Conservation (phyloP, 2,888 invertebrate species). For the Blastobasis lacticolella region DNA sequence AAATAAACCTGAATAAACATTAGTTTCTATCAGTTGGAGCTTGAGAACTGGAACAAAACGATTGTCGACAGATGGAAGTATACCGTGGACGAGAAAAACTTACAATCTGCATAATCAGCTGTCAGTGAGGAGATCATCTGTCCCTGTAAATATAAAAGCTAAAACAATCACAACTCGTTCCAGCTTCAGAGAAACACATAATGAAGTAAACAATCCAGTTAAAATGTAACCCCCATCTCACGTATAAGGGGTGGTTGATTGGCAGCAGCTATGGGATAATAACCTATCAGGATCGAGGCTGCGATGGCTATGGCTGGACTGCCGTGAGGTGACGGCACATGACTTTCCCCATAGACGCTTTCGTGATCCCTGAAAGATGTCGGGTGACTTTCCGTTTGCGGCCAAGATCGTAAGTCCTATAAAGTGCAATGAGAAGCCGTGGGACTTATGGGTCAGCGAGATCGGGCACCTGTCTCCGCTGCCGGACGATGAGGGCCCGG, state of each 20-base stretch:
- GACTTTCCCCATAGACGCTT: conserved; percentile 35
- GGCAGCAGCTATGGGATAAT: conserved; percentile 67
- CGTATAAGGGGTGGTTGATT: conserved; percentile 38
- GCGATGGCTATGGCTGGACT: conserved; percentile 56
- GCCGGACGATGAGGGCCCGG: conserved; percentile 47
- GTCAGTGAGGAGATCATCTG: conserved; percentile 75
- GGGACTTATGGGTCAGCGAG: conserved; percentile 69
- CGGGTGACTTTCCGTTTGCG: conserved; percentile 56
- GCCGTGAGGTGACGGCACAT: conserved; percentile 45
- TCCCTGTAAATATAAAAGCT: conserved; percentile 73
- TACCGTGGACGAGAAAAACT: conserved; percentile 68
- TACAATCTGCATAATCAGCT: conserved; percentile 75
- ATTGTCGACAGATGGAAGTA: conserved; percentile 62
- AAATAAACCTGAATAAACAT: conserved; percentile 47
- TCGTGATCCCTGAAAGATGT: conserved; percentile 53
- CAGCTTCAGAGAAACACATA: conserved; percentile 42
- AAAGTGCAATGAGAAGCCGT: conserved; percentile 68
- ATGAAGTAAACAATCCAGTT: conserved; percentile 50
- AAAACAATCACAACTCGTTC: conserved; percentile 67
- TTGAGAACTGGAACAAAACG: conserved; percentile 41
- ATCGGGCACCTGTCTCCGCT: conserved; percentile 65
- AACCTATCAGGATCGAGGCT: conserved; percentile 65
- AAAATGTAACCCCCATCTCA: conserved; percentile 54
- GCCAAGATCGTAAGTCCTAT: conserved; percentile 62
- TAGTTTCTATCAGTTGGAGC: conserved; percentile 39